Evolutionary conservation across 2,888 invertebrate species (phyloP).

Genomic region (Ceraclea dissimilis): DNA sequence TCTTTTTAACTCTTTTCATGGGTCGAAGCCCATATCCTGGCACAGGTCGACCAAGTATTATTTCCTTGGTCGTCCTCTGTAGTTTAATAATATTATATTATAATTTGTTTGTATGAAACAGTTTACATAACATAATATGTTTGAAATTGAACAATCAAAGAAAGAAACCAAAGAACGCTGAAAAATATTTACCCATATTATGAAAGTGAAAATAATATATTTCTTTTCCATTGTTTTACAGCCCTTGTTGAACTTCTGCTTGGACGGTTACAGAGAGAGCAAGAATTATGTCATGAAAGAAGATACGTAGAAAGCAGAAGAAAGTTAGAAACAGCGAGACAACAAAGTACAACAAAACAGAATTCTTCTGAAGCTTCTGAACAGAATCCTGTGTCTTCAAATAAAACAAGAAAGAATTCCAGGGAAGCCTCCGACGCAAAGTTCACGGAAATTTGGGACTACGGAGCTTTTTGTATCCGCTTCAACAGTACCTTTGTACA

Average conservation of each 20-base stretch:
- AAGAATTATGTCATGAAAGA: neutral
- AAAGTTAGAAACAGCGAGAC: neutral
- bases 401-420: neutral
- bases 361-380: neutral
- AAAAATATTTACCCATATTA: too few species aligned
- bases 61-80: too few species aligned
- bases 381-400: too few species aligned
- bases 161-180: too few species aligned
- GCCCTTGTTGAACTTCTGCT: neutral
- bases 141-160: too few species aligned
- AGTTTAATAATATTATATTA: too few species aligned
- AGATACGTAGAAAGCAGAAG: neutral
- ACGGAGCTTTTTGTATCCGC: neutral
- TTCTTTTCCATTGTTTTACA: neutral
- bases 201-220: neutral
- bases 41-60: too few species aligned
- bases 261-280: neutral
- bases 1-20: too few species aligned
- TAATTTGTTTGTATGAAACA: too few species aligned
- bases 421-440: neutral
- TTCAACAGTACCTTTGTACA: neutral
- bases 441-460: neutral
- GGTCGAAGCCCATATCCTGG: too few species aligned
- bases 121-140: too few species aligned
- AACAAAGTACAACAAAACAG: neutral